A percentile compares a stretch with the other conserved stretches of the same genome.
These are phyloP conservation scores for Ceratosolen fusciceps DNA, from an alignment of 1,140 invertebrate genomes.

Conservation along the genomic window DNA sequence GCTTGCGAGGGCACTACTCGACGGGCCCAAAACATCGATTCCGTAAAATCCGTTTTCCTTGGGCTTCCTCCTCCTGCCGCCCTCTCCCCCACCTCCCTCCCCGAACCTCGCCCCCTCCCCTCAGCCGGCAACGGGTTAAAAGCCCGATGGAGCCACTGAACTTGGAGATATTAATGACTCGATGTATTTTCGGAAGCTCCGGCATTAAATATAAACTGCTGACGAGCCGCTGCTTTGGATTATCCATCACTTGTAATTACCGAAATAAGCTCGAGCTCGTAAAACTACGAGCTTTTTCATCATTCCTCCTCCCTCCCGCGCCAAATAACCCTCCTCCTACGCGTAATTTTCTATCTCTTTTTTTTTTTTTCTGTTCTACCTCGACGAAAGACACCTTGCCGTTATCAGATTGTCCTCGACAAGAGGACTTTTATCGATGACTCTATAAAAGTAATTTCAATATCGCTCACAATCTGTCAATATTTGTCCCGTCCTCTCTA, in stretches of 20 bases:
- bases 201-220: neutral
- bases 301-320: no score
- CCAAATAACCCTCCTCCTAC: neutral
- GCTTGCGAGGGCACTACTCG: conserved; percentile 5
- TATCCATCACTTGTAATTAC: neutral
- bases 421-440: neutral
- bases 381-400: no score
- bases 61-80: neutral
- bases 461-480: neutral
- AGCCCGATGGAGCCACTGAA: neutral
- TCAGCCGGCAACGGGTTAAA: neutral
- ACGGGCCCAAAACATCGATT: neutral
- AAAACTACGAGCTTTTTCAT: no score
- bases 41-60: neutral
- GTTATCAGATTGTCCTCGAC: neutral
- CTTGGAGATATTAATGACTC: neutral
- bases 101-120: no score
- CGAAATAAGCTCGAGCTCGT: neutral
- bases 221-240: neutral
- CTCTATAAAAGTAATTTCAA: neutral
- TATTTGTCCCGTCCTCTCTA: neutral
- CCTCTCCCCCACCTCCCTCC: no score
- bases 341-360: neutral
- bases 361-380: no score
- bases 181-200: neutral